Evolutionary conservation across 2,888 invertebrate genomes (phyloP).

Genomic region (Fragum whitleyi): DNA sequence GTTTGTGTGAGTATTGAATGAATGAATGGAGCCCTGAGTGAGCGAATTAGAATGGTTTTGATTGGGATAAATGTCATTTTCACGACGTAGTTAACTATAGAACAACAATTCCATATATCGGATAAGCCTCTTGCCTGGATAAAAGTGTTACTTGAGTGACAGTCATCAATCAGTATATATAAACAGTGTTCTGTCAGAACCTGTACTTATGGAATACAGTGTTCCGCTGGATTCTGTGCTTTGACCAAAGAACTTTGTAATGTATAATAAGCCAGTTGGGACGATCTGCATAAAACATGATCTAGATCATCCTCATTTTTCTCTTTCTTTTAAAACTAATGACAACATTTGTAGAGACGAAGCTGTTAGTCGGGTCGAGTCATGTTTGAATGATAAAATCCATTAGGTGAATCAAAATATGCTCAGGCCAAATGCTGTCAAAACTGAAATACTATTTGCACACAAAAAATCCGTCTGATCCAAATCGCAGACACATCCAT

Average conservation of each 20-base stretch:
- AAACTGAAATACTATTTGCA: constrained; percentile 32
- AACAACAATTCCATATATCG: constrained; percentile 37
- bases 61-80: too few species aligned
- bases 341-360: constrained; percentile 14
- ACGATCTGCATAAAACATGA: constrained; percentile 51
- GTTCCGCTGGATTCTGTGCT: constrained; percentile 45
- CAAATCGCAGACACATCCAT: background rate
- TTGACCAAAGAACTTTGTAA: constrained; percentile 31
- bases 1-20: too few species aligned
- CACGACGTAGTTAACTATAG: too few species aligned
- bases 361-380: constrained; percentile 19
- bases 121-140: constrained; percentile 53
- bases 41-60: too few species aligned
- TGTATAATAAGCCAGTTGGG: constrained; percentile 51
- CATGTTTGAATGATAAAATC: constrained; percentile 38
- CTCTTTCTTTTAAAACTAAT: constrained; percentile 37
- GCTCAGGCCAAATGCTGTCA: constrained; percentile 40
- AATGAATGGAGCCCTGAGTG: too few species aligned
- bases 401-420: constrained; percentile 42
- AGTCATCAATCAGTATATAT: constrained; percentile 37
- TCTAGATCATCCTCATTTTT: constrained; percentile 46
- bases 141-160: constrained; percentile 40
- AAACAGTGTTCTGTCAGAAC: constrained; percentile 42
- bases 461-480: background rate
- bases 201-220: constrained; percentile 31